Evolutionary conservation across 1,140 invertebrate genomes (phyloP).

Genomic region (Drosophila subpulchrella): DNA sequence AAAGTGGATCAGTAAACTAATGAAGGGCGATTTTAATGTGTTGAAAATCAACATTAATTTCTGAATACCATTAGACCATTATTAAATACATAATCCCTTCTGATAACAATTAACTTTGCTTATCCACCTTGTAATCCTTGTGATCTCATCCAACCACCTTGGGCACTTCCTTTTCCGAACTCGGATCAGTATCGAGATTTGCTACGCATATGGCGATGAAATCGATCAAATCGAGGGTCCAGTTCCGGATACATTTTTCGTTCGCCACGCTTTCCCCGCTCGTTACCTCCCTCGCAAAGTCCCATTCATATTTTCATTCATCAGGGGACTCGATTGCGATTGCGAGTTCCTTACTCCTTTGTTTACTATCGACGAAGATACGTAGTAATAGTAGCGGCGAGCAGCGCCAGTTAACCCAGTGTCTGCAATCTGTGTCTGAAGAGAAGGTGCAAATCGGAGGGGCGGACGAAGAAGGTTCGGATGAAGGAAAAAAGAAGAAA

Average conservation of each 20-base stretch:
- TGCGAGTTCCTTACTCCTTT: slow-evolving; percentile 41
- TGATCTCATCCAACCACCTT: slow-evolving; percentile 1
- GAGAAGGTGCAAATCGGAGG: slow-evolving; percentile 18
- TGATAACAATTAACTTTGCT: background rate
- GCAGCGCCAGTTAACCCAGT: slow-evolving; percentile 58
- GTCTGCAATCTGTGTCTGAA: slow-evolving; percentile 15
- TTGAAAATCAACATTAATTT: too few relatives aligned
- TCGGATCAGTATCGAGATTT: slow-evolving; percentile 26
- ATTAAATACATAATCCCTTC: background rate
- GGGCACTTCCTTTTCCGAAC: slow-evolving; percentile 25
- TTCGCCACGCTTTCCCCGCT: slow-evolving; percentile 10
- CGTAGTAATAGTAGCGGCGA: slow-evolving; percentile 67
- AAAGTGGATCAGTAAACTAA: too few relatives aligned
- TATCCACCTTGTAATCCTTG: background rate
- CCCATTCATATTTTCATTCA: slow-evolving; percentile 72
- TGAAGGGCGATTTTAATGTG: too few relatives aligned
- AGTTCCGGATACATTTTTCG: slow-evolving; percentile 14
- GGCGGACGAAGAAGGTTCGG: slow-evolving; percentile 6
- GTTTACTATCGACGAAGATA: slow-evolving; percentile 57
- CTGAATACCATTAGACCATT: background rate
- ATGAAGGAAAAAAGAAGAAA: slow-evolving; percentile 41
- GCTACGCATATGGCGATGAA: slow-evolving; percentile 33
- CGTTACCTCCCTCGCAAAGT: background rate
- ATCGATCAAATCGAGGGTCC: slow-evolving; percentile 13
- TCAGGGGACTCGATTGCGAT: slow-evolving; percentile 20